phyloP scores from a whole-genome alignment of 1,140 invertebrate species.

The Drosophila parvula region DNA sequence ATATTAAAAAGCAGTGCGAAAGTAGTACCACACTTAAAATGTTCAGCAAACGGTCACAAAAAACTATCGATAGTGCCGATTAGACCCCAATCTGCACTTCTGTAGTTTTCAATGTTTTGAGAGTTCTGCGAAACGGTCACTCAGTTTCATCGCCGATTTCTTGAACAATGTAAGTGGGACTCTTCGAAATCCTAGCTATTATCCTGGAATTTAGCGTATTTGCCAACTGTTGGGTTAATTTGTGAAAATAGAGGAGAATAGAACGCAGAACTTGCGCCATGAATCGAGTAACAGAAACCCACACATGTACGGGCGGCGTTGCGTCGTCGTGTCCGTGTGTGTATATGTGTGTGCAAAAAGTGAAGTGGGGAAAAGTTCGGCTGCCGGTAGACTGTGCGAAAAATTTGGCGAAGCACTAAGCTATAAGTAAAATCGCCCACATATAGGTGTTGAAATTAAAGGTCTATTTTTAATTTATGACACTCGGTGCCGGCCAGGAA shows the following conservation, averaged over 20 bases:
- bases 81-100: no score
- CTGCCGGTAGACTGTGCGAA: slow-evolving; percentile 56
- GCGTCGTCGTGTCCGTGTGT: slow-evolving; percentile 32
- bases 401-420: slow-evolving; percentile 18
- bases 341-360: slow-evolving; percentile 70
- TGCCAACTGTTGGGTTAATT: slow-evolving; percentile 9
- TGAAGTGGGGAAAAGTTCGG: slow-evolving; percentile 63
- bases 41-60: no score
- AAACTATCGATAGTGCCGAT: no score
- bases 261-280: background rate
- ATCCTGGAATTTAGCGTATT: background rate
- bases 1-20: no score
- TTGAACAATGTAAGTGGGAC: slow-evolving; percentile 11
- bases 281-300: slow-evolving; percentile 28
- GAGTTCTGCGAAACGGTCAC: background rate
- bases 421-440: slow-evolving; percentile 20
- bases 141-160: slow-evolving; percentile 8
- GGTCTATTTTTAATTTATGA: slow-evolving; percentile 81
- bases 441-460: slow-evolving; percentile 59
- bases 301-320: slow-evolving; percentile 52
- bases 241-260: background rate
- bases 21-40: no score
- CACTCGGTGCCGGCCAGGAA: slow-evolving; percentile 71
- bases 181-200: background rate
- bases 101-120: slow-evolving; percentile 4